A percentile compares a stretch with the other conserved stretches of the same genome.
Evolutionary conservation across 2,113 vertebrate species (phyloP).

Genomic region (Odontesthes bonariensis): DNA sequence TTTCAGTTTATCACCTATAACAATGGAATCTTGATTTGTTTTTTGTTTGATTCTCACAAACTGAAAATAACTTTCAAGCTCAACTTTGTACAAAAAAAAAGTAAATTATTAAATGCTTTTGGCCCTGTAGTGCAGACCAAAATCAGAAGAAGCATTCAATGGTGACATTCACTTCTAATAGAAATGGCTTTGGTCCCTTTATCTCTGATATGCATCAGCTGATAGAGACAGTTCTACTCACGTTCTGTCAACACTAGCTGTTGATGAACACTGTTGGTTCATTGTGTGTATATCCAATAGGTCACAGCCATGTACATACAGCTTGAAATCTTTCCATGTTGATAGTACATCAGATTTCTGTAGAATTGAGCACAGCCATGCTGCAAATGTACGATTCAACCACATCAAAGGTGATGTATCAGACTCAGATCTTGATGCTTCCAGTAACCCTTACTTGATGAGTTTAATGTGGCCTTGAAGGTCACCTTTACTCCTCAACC

Average conservation of each 20-base stretch:
- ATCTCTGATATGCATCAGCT: constrained; percentile 49
- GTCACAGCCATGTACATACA: not conserved
- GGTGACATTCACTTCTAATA: constrained; percentile 54
- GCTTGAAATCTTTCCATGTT: not conserved
- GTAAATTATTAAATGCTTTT: constrained; percentile 5
- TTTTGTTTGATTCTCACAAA: no score
- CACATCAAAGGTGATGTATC: not conserved
- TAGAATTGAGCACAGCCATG: not conserved
- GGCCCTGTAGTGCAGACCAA: constrained; percentile 44
- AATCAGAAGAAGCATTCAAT: constrained; percentile 47
- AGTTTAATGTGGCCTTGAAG: not conserved
- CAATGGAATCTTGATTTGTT: no score
- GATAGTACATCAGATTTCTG: not conserved
- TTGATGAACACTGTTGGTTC: constrained; percentile 43
- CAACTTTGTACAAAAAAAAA: no score
- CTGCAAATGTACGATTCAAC: not conserved
- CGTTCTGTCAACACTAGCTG: constrained; percentile 41
- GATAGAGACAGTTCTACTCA: constrained; percentile 49
- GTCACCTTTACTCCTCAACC: not conserved
- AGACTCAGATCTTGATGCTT: not conserved
- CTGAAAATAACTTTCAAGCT: no score
- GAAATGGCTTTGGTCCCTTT: constrained; percentile 44
- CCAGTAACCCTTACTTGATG: not conserved
- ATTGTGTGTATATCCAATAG: constrained; percentile 18
- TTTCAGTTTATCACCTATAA: no score